Evolutionary conservation across 2,113 vertebrate species (phyloP).

Genomic region (Astur gentilis): DNA sequence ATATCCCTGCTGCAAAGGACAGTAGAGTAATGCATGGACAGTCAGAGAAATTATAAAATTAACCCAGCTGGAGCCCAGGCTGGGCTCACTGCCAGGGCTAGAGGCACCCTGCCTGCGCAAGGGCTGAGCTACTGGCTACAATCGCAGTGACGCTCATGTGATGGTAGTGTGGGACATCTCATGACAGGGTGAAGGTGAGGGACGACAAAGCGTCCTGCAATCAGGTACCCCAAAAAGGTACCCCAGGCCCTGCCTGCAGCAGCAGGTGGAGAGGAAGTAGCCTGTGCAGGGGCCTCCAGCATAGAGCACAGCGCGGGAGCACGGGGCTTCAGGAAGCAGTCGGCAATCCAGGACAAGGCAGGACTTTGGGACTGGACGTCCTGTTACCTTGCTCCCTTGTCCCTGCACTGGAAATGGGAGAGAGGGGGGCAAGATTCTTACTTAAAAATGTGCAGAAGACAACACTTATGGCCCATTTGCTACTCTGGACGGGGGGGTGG

Average conservation of each 20-base stretch:
- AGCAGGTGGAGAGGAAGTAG: rapidly evolving
- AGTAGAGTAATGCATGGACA: neutral
- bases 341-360: rapidly evolving
- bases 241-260: neutral
- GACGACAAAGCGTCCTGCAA: neutral
- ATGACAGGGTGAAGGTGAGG: neutral
- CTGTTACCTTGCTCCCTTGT: neutral
- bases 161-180: neutral
- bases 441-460: neutral
- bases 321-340: rapidly evolving
- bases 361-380: neutral
- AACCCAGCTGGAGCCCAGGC: neutral
- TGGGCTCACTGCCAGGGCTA: neutral
- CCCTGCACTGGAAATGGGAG: neutral
- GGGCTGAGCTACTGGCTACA: rapidly evolving
- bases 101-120: neutral
- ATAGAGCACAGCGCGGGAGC: rapidly evolving
- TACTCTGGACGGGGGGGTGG: too few relatives aligned
- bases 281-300: neutral
- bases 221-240: neutral
- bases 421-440: rapidly evolving
- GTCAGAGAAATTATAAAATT: neutral
- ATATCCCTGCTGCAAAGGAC: neutral
- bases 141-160: rapidly evolving
- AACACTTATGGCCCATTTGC: neutral